Evolutionary conservation across 2,888 invertebrate species (phyloP).

Genomic region (Tetropium fuscum): DNA sequence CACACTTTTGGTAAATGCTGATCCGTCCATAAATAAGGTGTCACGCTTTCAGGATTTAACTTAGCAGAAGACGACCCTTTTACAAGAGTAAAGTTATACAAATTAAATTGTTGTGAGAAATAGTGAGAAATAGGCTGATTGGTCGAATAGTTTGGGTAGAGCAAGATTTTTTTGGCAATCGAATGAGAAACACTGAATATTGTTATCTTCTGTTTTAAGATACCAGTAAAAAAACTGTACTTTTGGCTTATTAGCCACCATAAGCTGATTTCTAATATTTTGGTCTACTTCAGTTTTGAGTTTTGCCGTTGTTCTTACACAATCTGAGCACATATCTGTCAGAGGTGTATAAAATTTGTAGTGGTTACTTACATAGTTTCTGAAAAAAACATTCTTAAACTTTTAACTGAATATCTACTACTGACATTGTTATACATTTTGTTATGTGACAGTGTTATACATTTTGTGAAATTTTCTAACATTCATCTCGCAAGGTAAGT

Average conservation of each 20-base stretch:
- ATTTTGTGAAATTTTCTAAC: no score
- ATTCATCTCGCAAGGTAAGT: no score
- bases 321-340: slow-evolving; percentile 14
- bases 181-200: no score
- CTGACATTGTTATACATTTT: no score
- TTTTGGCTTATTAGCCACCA: slow-evolving; percentile 9
- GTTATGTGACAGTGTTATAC: no score
- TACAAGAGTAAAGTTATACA: slow-evolving; percentile 13
- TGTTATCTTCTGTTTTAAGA: no score
- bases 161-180: slow-evolving; percentile 17
- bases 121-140: slow-evolving; percentile 5
- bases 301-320: slow-evolving; percentile 6
- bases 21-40: slow-evolving; percentile 17
- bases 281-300: slow-evolving; percentile 5
- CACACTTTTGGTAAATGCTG: slow-evolving; percentile 22
- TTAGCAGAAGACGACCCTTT: slow-evolving; percentile 2
- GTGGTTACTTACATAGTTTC: slow-evolving; percentile 12
- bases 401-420: no score
- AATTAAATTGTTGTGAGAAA: slow-evolving; percentile 19
- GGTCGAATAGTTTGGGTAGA: slow-evolving; percentile 7
- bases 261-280: slow-evolving; percentile 8
- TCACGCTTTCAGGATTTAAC: slow-evolving; percentile 15
- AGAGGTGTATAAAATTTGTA: slow-evolving; percentile 9
- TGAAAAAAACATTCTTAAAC: slow-evolving; percentile 10
- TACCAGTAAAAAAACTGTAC: no score